phyloP scores from a whole-genome alignment of 2,797 vertebrate species.

The Sebastes elongatus region DNA sequence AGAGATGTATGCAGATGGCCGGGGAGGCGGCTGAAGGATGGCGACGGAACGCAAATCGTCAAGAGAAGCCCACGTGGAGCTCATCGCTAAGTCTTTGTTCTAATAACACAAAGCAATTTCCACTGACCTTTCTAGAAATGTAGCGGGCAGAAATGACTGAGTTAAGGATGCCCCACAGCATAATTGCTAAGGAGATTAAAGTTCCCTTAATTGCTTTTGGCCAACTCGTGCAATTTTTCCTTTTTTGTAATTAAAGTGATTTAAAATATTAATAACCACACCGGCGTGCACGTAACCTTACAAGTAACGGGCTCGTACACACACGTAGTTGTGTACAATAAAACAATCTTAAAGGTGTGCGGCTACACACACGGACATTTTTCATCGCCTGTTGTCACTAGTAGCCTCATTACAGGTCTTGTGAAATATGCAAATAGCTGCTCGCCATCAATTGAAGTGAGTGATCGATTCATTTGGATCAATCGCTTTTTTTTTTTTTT shows the following conservation, averaged over 20 bases:
- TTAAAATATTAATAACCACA: conserved; percentile 95
- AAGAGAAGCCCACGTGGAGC: conserved; percentile 63
- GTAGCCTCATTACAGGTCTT: conserved; percentile 66
- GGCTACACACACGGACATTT: conserved; percentile 14
- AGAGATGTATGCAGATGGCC: conserved; percentile 72
- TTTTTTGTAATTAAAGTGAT: conserved; percentile 96
- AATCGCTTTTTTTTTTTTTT: conserved; percentile 3
- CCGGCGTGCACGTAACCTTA: conserved; percentile 37
- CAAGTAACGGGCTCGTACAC: conserved; percentile 8
- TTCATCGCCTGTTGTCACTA: conserved; percentile 57
- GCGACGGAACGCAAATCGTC: conserved; percentile 57
- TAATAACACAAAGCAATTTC: conserved; percentile 90
- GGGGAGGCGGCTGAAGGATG: conserved; percentile 66
- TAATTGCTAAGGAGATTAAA: conserved; percentile 98
- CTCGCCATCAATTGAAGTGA: conserved; percentile 42
- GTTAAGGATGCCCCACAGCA: conserved; percentile 94
- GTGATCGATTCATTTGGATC: conserved; percentile 59
- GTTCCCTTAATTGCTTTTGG: conserved; percentile 95
- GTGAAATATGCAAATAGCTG: conserved; percentile 76
- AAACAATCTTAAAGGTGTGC: conserved; percentile 36
- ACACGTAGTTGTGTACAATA: conserved; percentile 21
- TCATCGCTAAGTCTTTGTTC: conserved; percentile 82
- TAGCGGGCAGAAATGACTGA: conserved; percentile 86
- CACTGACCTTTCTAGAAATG: conserved; percentile 88
- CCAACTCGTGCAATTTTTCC: conserved; percentile 93